Evolutionary conservation across 1,140 invertebrate genomes (phyloP), one percentile per base, ranked within the genome.

Genomic region (Teleogryllus occipitalis): DNA sequence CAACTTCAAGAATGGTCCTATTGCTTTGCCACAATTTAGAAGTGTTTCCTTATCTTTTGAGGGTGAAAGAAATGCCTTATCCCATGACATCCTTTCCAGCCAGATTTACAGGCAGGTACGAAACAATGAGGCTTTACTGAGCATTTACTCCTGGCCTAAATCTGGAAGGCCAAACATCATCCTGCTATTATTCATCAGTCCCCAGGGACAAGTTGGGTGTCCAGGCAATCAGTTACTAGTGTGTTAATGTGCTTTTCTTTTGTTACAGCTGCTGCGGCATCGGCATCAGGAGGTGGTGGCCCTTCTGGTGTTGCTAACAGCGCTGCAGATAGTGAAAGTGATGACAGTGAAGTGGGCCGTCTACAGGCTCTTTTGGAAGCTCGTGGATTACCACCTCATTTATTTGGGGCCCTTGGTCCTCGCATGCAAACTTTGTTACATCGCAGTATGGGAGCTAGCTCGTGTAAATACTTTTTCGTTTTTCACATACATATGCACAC

Each of bases 381-480:
- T 22, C 90, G 97, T 83, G 97, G 97, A 12, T 85, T 99, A 82
- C 97, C 97, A 12, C 97, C 97, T 4, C 97, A 98, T 86, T 89
- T 99, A 48, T 97, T 99, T 85, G 96, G 97, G 18, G 95, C 96
- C 48, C 89, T 99, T 47, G 97, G 96, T 8, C 96, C 98, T 65
- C 90, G 98, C 73, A 98, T 99, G 96, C 98, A 99, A 84, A 97
- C 99, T 86, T 89, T 99, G 39, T 88, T 99, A 74, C 97, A 98
- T 85, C 89, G 97, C 79, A 97, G 95, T 80, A 97, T 98, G 90
- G 94, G 94, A 8, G 92, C 92, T 39, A 94, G 91, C 84, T 94
- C 92, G 73, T 93, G 93, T 93, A 89, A 87, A 84, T 83, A 18
- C 18, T 14, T 39, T 75, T 22, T 6, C 74, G 21, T 22, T 74